A percentile compares a stretch with the other conserved stretches of the same genome.
Conservation (phyloP, 2,888 invertebrate species). For the Ochlodes sylvanus region DNA sequence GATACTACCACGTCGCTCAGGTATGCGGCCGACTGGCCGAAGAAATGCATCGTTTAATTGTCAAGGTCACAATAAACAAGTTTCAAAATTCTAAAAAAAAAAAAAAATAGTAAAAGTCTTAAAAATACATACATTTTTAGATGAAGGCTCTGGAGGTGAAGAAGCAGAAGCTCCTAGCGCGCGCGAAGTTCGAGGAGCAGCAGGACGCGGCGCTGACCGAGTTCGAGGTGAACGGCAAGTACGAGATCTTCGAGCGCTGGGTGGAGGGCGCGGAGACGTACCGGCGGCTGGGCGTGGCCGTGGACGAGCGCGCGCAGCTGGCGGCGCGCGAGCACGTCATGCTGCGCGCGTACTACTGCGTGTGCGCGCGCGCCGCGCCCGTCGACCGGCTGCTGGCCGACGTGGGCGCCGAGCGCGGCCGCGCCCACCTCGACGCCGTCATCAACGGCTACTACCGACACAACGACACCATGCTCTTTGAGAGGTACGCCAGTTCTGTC, state of each 20-base stretch:
- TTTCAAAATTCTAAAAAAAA: no score
- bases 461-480: constrained; percentile 70
- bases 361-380: constrained; percentile 39
- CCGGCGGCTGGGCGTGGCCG: not conserved
- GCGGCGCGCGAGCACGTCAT: constrained; percentile 35
- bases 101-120: no score
- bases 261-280: not conserved
- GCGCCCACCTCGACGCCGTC: constrained; percentile 58
- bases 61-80: no score
- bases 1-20: constrained; percentile 63
- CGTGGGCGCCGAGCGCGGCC: constrained; percentile 5
- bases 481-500: constrained; percentile 58
- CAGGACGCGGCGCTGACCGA: constrained; percentile 1
- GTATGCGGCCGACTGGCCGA: constrained; percentile 45
- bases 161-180: not conserved
- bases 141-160: not conserved
- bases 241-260: not conserved
- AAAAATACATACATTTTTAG: not conserved
- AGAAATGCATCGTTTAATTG: not conserved
- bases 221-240: not conserved
- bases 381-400: constrained; percentile 11
- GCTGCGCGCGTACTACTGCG: constrained; percentile 51
- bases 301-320: not conserved
- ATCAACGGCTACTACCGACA: constrained; percentile 60
- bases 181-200: not conserved